phyloP scores from a whole-genome alignment of 2,797 vertebrate genomes.

The Poeciliopsis presidionis region DNA sequence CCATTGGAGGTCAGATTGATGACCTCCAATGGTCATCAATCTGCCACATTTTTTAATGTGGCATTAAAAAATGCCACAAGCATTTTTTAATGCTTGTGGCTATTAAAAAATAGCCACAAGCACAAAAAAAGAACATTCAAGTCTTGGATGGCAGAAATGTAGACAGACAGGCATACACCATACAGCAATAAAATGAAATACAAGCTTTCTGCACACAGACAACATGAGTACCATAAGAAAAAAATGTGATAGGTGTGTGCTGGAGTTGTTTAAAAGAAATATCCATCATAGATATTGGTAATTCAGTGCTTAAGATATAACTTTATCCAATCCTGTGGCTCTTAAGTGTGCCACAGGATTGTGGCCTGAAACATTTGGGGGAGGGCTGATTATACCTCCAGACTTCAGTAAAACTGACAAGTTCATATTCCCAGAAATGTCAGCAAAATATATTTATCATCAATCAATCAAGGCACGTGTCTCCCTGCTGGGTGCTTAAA shows the following conservation, averaged over 20 bases:
- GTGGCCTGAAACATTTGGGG: background rate
- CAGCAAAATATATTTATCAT: slow-evolving; percentile 32
- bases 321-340: slow-evolving; percentile 27
- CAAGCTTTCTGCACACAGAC: background rate
- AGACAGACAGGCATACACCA: slow-evolving; percentile 19
- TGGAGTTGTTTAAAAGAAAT: slow-evolving; percentile 22
- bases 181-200: background rate
- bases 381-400: slow-evolving; percentile 37
- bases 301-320: slow-evolving; percentile 31
- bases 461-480: slow-evolving; percentile 17
- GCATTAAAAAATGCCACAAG: no score
- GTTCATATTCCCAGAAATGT: slow-evolving; percentile 26
- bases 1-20: slow-evolving; percentile 15
- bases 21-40: no score
- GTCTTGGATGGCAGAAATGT: slow-evolving; percentile 6
- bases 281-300: slow-evolving; percentile 17
- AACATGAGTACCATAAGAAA: slow-evolving; percentile 34
- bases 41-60: no score
- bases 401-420: slow-evolving; percentile 32
- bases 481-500: slow-evolving; percentile 34
- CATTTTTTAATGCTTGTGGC: no score
- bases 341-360: background rate
- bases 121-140: slow-evolving; percentile 18
- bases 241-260: slow-evolving; percentile 14
- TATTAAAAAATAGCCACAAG: slow-evolving; percentile 43